Evolutionary conservation across 1,140 invertebrate species (phyloP).

Genomic region (Tigriopus japonicus): DNA sequence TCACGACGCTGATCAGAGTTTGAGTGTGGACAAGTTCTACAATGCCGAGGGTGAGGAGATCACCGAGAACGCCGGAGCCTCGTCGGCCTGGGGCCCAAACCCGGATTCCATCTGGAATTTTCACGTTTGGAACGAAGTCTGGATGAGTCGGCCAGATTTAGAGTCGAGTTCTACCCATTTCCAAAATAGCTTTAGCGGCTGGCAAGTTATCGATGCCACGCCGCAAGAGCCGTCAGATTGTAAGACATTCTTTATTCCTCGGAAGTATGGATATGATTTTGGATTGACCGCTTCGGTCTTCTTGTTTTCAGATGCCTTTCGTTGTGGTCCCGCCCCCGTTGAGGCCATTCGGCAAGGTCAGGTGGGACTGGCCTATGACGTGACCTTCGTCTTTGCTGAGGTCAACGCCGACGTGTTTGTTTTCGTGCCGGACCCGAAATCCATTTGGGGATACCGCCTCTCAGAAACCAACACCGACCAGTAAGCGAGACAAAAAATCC

Average conservation of each 20-base stretch:
- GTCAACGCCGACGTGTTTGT: constrained; percentile 55
- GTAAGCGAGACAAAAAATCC: constrained; percentile 24
- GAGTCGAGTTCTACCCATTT: too few relatives aligned
- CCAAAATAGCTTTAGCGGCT: constrained; percentile 53
- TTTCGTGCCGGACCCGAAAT: constrained; percentile 39
- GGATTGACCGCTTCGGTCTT: constrained; percentile 25
- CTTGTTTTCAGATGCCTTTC: constrained; percentile 20
- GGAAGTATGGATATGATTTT: too few relatives aligned
- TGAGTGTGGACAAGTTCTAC: constrained; percentile 32
- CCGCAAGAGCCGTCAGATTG: constrained; percentile 55
- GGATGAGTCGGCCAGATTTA: constrained; percentile 54
- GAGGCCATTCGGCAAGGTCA: constrained; percentile 49
- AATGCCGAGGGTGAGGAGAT: constrained; percentile 24
- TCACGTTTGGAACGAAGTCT: constrained; percentile 67
- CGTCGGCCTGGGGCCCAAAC: constrained; percentile 20
- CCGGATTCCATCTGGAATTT: constrained; percentile 49
- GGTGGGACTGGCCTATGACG: constrained; percentile 50
- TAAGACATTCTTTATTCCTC: too few relatives aligned
- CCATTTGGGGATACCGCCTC: constrained; percentile 37
- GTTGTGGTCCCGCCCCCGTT: constrained; percentile 42
- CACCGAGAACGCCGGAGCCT: constrained; percentile 13
- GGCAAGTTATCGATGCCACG: constrained; percentile 83
- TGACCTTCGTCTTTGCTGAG: constrained; percentile 51
- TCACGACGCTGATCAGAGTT: constrained; percentile 29
- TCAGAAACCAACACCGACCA: constrained; percentile 39